Evolutionary conservation across 1,140 invertebrate species (phyloP).

Genomic region (Drosophila serrata): DNA sequence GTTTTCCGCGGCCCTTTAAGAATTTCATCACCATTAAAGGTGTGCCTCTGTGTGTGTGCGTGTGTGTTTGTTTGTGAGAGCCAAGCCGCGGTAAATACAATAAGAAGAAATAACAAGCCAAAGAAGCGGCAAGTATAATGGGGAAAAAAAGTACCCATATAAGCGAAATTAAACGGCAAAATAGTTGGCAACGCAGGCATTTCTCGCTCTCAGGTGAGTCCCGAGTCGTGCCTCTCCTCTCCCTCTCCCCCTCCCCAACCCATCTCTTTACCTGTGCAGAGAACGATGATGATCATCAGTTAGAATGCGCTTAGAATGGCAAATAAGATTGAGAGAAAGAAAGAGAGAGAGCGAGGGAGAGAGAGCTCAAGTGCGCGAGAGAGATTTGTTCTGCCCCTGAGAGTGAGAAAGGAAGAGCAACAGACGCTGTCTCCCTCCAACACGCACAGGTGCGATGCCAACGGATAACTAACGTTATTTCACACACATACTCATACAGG

Average conservation of each 20-base stretch:
- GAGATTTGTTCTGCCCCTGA: conserved; percentile 14
- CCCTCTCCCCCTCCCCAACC: neutral
- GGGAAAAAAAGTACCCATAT: conserved; percentile 69
- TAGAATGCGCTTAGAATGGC: conserved; percentile 83
- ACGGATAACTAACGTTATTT: conserved; percentile 82
- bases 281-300: conserved; percentile 46
- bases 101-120: conserved; percentile 58
- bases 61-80: conserved; percentile 46
- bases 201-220: conserved; percentile 42
- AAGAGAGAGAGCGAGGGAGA: neutral
- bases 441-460: conserved; percentile 53
- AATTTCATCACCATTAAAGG: conserved; percentile 67
- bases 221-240: no score
- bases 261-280: conserved; percentile 3
- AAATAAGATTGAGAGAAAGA: conserved; percentile 65
- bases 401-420: conserved; percentile 1
- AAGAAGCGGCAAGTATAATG: conserved; percentile 38
- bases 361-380: conserved; percentile 6
- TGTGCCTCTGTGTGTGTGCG: conserved; percentile 17
- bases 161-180: conserved; percentile 83
- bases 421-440: conserved; percentile 15
- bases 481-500: conserved; percentile 56
- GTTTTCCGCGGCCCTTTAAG: conserved; percentile 54
- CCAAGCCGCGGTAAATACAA: conserved; percentile 41
- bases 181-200: conserved; percentile 78